Percentiles rank a stretch among this genome's conserved stretches.
These are phyloP conservation scores for Pelodiscus sinensis DNA, from an alignment of 2,113 vertebrate genomes.

Conservation along the genomic window DNA sequence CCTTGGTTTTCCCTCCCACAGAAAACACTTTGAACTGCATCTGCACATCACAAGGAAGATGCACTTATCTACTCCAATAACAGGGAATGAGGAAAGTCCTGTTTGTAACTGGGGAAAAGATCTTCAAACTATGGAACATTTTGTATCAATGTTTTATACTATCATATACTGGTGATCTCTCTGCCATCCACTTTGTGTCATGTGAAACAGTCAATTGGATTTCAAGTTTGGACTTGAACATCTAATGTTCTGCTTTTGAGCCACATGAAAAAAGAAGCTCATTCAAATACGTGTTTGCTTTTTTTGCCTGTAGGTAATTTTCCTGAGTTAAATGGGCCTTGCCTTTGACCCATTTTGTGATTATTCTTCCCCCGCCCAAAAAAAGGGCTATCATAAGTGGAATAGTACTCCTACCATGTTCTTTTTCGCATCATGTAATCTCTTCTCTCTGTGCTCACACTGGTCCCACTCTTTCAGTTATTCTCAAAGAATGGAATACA, in stretches of 20 bases:
- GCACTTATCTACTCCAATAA: too few relatives aligned
- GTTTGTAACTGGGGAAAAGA: too few relatives aligned
- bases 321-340: not conserved
- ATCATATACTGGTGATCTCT: too few relatives aligned
- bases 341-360: not conserved
- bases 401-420: not conserved
- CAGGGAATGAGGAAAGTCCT: too few relatives aligned
- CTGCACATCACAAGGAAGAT: too few relatives aligned
- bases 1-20: too few relatives aligned
- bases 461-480: not conserved
- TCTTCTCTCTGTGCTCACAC: not conserved
- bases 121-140: too few relatives aligned
- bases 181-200: too few relatives aligned
- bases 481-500: not conserved
- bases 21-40: too few relatives aligned
- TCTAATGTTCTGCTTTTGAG: not conserved
- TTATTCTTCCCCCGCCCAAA: too few relatives aligned
- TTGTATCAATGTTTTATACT: too few relatives aligned
- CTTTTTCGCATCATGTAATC: not conserved
- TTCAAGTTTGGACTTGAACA: not conserved
- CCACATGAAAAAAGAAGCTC: not conserved
- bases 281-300: not conserved
- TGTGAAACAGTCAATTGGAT: too few relatives aligned
- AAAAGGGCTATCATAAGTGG: not conserved
- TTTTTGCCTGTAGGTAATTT: not conserved